phyloP scores from a whole-genome alignment of 2,113 vertebrate species.

The Excalfactoria chinensis region DNA sequence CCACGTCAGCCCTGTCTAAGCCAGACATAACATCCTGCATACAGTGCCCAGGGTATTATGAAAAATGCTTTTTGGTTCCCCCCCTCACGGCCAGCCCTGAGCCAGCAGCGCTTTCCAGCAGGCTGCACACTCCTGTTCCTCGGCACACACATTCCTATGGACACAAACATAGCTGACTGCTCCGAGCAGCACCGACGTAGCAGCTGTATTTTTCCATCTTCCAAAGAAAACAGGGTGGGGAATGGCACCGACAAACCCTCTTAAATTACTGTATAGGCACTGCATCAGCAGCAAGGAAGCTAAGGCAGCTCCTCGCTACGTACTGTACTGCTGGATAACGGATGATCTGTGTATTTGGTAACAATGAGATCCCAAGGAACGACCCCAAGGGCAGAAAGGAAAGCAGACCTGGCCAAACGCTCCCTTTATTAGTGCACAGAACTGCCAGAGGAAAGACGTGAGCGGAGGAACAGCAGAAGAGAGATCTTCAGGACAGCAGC shows the following conservation, averaged over 20 bases:
- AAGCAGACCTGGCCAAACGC: not conserved
- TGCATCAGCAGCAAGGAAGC: not conserved
- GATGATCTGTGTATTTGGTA: not conserved
- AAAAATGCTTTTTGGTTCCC: constrained; percentile 65
- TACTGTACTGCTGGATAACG: not conserved
- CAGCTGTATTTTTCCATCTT: not conserved
- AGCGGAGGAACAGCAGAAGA: not conserved
- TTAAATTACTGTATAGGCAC: not conserved
- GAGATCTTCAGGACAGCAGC: not conserved
- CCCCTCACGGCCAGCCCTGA: not conserved
- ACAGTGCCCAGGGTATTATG: constrained; percentile 54
- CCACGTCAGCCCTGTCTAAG: constrained; percentile 63
- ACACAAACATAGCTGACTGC: not conserved
- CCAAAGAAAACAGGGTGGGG: not conserved
- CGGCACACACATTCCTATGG: not conserved
- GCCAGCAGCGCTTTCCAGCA: constrained; percentile 19
- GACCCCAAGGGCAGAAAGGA: not conserved
- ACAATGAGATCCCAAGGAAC: not conserved
- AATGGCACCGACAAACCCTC: not conserved
- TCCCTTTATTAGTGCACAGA: not conserved
- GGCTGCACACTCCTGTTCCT: constrained; percentile 35
- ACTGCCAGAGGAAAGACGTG: not conserved
- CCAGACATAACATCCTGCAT: constrained; percentile 68
- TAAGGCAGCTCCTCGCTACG: not conserved
- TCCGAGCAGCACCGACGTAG: not conserved